Conservation (phyloP, 2,113 vertebrate species). For the Grus americana region DNA sequence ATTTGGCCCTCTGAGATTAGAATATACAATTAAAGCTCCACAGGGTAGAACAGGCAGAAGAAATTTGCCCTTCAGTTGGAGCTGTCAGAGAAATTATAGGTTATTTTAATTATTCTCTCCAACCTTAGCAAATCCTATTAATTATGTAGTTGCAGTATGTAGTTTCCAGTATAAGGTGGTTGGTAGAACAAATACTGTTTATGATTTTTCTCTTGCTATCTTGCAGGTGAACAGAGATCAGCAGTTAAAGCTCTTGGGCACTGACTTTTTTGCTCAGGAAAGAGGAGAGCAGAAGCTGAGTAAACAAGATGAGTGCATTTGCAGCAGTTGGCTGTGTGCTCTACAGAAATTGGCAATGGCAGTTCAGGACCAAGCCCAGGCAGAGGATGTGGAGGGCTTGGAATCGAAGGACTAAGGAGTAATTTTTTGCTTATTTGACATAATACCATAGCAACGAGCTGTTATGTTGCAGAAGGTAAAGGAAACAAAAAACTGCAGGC, state of each 20-base stretch:
- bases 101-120: background rate
- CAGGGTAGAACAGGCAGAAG: background rate
- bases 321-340: background rate
- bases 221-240: background rate
- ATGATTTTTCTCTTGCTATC: background rate
- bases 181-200: background rate
- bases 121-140: constrained; percentile 17
- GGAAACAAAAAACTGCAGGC: background rate
- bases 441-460: background rate
- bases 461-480: background rate
- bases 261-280: background rate
- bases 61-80: constrained; percentile 38
- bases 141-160: background rate
- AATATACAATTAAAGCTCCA: constrained; percentile 29
- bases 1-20: background rate
- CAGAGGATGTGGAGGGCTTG: background rate
- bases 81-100: constrained; percentile 4
- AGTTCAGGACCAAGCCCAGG: background rate
- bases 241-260: background rate
- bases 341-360: background rate
- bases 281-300: background rate
- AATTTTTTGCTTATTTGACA: background rate
- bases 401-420: background rate
- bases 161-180: background rate
- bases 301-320: background rate